phyloP scores from a whole-genome alignment of 1,140 invertebrate genomes.

The Aporrectodea caliginosa region DNA sequence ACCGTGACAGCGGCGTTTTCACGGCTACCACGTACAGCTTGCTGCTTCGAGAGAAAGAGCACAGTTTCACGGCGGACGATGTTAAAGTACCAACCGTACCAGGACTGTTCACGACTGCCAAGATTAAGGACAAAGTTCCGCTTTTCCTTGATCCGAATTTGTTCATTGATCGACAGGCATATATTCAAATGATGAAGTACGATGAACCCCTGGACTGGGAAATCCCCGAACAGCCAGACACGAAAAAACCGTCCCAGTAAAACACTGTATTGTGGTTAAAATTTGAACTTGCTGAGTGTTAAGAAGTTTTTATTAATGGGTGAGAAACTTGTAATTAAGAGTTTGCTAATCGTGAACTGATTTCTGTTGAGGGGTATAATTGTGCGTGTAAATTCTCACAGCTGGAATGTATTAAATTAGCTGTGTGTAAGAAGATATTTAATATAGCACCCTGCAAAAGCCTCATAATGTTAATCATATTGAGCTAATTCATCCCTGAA shows the following conservation, averaged over 20 bases:
- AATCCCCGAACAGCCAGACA: not conserved
- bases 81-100: slow-evolving; percentile 72
- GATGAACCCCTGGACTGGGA: slow-evolving; percentile 75
- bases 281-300: too few relatives aligned
- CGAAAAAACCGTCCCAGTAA: not conserved
- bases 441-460: too few relatives aligned
- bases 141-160: slow-evolving; percentile 70
- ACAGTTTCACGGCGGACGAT: slow-evolving; percentile 60
- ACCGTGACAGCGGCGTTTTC: slow-evolving; percentile 51
- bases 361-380: too few relatives aligned
- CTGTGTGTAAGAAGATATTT: too few relatives aligned
- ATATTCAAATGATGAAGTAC: slow-evolving; percentile 79
- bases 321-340: too few relatives aligned
- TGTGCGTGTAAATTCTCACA: too few relatives aligned
- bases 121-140: slow-evolving; percentile 62
- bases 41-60: slow-evolving; percentile 36
- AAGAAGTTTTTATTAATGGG: too few relatives aligned
- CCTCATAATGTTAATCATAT: too few relatives aligned
- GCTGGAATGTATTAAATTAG: too few relatives aligned
- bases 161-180: slow-evolving; percentile 70
- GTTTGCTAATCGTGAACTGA: too few relatives aligned
- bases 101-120: slow-evolving; percentile 76
- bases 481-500: too few relatives aligned
- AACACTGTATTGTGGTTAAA: not conserved
- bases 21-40: slow-evolving; percentile 41